These are phyloP conservation scores for Callocephalon fimbriatum DNA, from an alignment of 2,113 vertebrate genomes.

Conservation along the genomic window DNA sequence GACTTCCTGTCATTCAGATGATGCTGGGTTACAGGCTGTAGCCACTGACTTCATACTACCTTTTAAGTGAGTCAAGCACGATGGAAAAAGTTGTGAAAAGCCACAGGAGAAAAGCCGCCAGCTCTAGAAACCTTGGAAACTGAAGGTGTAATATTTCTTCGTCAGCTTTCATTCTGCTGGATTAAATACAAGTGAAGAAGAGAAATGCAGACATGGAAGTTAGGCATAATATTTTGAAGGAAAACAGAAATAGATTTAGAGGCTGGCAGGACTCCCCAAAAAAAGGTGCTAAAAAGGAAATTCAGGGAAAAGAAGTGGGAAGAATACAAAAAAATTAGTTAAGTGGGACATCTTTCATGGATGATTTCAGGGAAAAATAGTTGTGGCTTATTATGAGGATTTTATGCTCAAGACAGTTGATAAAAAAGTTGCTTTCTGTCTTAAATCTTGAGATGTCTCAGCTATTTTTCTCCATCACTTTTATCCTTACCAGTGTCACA, in stretches of 20 bases:
- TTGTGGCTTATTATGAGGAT: neutral
- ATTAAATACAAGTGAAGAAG: neutral
- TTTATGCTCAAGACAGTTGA: neutral
- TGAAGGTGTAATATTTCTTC: neutral
- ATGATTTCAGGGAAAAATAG: neutral
- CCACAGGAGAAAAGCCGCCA: slow-evolving; percentile 77
- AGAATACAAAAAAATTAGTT: neutral
- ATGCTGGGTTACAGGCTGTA: slow-evolving; percentile 72
- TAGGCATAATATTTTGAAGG: neutral
- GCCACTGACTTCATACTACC: slow-evolving; percentile 80
- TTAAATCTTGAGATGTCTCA: neutral
- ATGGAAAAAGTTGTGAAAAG: slow-evolving; percentile 80
- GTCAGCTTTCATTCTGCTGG: neutral
- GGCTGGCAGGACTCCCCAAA: neutral
- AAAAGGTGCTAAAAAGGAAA: neutral
- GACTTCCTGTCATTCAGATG: slow-evolving; percentile 77
- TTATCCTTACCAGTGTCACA: neutral
- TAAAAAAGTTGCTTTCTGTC: neutral
- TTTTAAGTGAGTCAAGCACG: slow-evolving; percentile 80
- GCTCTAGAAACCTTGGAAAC: slow-evolving; percentile 58
- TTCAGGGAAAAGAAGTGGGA: neutral
- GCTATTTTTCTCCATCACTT: neutral
- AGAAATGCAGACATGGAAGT: neutral
- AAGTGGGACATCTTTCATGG: neutral
- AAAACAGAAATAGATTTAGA: neutral